phyloP scores from a whole-genome alignment of 2,797 vertebrate species.

The Lutjanus argentimaculatus region DNA sequence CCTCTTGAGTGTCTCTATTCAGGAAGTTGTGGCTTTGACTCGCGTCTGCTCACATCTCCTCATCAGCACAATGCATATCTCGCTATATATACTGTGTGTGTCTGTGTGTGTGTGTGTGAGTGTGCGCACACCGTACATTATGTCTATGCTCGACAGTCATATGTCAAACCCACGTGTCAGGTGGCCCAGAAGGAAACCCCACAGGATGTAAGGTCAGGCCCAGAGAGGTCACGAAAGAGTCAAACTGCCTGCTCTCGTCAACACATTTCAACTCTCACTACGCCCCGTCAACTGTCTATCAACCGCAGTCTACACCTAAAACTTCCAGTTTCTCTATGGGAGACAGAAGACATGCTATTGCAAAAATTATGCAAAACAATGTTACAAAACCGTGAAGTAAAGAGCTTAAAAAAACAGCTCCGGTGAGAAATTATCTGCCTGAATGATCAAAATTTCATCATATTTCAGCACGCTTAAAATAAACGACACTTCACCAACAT shows the following conservation, averaged over 20 bases:
- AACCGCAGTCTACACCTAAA: conserved; percentile 48
- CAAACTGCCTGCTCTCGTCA: conserved; percentile 49
- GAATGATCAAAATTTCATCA: background rate
- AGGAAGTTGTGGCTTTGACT: conserved; percentile 86
- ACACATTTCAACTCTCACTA: conserved; percentile 52
- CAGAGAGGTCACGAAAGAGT: conserved; percentile 65
- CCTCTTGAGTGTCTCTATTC: conserved; percentile 65
- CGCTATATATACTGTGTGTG: conserved; percentile 28
- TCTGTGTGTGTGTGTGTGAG: conserved; percentile 23
- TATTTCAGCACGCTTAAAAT: background rate
- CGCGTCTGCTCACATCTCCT: conserved; percentile 68
- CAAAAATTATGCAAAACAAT: conserved; percentile 28
- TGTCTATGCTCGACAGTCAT: conserved; percentile 41
- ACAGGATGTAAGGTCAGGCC: conserved; percentile 58
- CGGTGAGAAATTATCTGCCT: background rate
- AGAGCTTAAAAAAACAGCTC: background rate
- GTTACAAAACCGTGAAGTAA: background rate
- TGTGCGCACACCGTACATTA: background rate
- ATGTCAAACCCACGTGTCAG: conserved; percentile 64
- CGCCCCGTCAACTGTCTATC: conserved; percentile 63
- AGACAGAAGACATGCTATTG: background rate
- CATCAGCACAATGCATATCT: conserved; percentile 62
- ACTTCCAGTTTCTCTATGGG: conserved; percentile 37
- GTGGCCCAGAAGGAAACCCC: conserved; percentile 69
- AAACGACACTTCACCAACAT: background rate